Percentiles rank a stretch among this genome's conserved stretches.
Evolutionary conservation across 2,888 invertebrate genomes (phyloP).

Genomic region (Scaptomyza flava): DNA sequence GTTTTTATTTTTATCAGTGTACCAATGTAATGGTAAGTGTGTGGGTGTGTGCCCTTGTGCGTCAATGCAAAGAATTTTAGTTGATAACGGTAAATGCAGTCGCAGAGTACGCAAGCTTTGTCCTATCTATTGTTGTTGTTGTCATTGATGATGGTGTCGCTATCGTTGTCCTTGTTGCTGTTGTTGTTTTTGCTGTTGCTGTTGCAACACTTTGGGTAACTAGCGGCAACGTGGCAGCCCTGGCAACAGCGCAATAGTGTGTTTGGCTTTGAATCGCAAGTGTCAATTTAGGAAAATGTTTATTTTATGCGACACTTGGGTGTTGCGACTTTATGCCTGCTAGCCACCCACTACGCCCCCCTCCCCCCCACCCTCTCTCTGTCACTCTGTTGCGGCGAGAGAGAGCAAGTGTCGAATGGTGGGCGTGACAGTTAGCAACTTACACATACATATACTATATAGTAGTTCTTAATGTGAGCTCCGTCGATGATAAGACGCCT

Average conservation of each 20-base stretch:
- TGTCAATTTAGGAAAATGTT: constrained; percentile 81
- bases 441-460: not conserved
- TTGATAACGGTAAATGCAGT: constrained; percentile 61
- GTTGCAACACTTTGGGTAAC: constrained; percentile 37
- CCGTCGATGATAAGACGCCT: constrained; percentile 29
- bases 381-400: not conserved
- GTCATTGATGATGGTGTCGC: constrained; percentile 56
- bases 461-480: constrained; percentile 22
- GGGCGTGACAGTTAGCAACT: constrained; percentile 26
- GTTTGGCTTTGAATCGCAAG: constrained; percentile 74
- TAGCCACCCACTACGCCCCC: not conserved
- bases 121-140: constrained; percentile 28
- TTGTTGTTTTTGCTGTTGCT: constrained; percentile 32
- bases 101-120: constrained; percentile 13
- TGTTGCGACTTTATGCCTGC: constrained; percentile 25
- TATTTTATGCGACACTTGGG: constrained; percentile 77
- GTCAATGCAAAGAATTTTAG: constrained; percentile 76
- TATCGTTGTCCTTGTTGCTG: constrained; percentile 40
- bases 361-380: not conserved
- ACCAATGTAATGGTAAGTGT: constrained; percentile 6
- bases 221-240: constrained; percentile 10
- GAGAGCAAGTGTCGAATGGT: constrained; percentile 5
- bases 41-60: constrained; percentile 40
- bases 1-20: not conserved
- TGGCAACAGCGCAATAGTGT: constrained; percentile 55